phyloP scores from a whole-genome alignment of 2,113 vertebrate genomes.

The Salvelinus namaycush region DNA sequence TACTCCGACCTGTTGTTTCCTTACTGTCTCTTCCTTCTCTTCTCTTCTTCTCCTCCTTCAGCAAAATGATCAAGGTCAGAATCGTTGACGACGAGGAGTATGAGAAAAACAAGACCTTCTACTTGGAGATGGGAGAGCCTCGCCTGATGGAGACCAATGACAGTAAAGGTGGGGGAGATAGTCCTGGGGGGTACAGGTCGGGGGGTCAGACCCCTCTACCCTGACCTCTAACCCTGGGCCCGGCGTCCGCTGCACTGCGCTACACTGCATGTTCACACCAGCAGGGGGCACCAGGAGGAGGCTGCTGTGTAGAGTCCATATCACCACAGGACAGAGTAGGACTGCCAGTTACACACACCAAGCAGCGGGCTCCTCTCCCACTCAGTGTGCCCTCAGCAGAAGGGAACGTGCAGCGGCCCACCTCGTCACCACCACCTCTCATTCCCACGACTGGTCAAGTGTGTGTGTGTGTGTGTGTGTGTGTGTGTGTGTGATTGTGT shows the following conservation, averaged over 20 bases:
- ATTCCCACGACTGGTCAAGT: constrained; percentile 53
- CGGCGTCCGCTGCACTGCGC: constrained; percentile 20
- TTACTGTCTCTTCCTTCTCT: constrained; percentile 25
- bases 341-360: constrained; percentile 26
- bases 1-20: constrained; percentile 16
- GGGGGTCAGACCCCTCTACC: constrained; percentile 13
- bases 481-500: constrained; percentile 14
- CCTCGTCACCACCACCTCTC: constrained; percentile 69
- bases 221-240: constrained; percentile 25
- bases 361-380: neutral
- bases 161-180: constrained; percentile 93
- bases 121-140: constrained; percentile 96
- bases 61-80: constrained; percentile 98
- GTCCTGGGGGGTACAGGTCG: constrained; percentile 46
- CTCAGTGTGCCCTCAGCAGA: constrained; percentile 17
- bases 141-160: constrained; percentile 95
- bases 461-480: constrained; percentile 31
- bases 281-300: constrained; percentile 14
- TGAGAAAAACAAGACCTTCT: constrained; percentile 99
- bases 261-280: constrained; percentile 46
- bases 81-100: constrained; percentile 99
- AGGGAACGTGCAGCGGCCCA: constrained; percentile 67
- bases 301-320: neutral
- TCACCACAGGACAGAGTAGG: constrained; percentile 5
- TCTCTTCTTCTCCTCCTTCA: constrained; percentile 63